These are phyloP conservation scores for Tenthredo mesomela DNA, from an alignment of 2,888 invertebrate species.

Conservation along the genomic window DNA sequence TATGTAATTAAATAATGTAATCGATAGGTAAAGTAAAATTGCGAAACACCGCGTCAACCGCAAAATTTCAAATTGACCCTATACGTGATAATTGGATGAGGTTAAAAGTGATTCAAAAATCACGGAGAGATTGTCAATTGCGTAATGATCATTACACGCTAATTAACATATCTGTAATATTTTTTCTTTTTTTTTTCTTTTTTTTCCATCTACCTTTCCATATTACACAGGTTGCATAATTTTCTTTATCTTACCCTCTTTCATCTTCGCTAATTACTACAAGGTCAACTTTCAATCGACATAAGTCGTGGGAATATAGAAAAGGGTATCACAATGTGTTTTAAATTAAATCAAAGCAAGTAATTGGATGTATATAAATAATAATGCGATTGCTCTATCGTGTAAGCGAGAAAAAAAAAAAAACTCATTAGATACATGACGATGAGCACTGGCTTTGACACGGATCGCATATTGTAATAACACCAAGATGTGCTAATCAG, in stretches of 20 bases:
- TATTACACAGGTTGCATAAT: not conserved
- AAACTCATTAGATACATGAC: not conserved
- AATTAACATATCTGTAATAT: not conserved
- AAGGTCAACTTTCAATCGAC: not conserved
- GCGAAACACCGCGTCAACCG: not conserved
- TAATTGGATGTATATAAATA: not conserved
- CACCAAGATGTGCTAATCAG: not conserved
- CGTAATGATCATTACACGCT: not conserved
- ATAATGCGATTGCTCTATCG: not conserved
- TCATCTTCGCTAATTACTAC: not conserved
- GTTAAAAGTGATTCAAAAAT: constrained; percentile 8
- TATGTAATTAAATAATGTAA: not conserved
- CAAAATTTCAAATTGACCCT: not conserved
- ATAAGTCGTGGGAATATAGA: constrained; percentile 25
- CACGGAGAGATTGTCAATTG: not conserved
- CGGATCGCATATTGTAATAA: not conserved
- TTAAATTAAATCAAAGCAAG: not conserved
- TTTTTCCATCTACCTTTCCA: not conserved
- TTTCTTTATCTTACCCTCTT: not conserved
- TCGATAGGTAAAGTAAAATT: not conserved
- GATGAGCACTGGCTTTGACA: constrained; percentile 1
- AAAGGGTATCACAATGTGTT: not conserved
- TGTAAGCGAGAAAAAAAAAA: not conserved
- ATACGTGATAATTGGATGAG: not conserved
- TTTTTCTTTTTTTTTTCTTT: not conserved